These are phyloP conservation scores for Ephydatia muelleri DNA, from an alignment of 37 sponge, comb jelly and placozoan species.

Conservation along the genomic window DNA sequence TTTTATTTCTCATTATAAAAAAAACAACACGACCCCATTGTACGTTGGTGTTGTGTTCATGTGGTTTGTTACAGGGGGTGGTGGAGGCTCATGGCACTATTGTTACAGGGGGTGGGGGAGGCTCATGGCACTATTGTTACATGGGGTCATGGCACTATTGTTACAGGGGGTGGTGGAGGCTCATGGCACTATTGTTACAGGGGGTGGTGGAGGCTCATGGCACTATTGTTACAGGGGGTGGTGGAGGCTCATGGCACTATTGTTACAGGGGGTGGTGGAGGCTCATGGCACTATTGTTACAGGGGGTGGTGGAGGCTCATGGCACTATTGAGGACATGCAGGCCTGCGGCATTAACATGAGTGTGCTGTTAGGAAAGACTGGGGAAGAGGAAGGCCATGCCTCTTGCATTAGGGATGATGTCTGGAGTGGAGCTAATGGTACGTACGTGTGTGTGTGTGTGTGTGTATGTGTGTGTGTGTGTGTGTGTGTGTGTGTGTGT, in stretches of 20 bases:
- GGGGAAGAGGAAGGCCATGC: neutral
- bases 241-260: slow-evolving; percentile 7
- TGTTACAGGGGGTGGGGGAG: too few relatives aligned
- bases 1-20: too few relatives aligned
- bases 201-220: slow-evolving; percentile 70
- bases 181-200: too few relatives aligned
- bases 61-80: too few relatives aligned
- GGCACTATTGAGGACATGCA: neutral
- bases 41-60: too few relatives aligned
- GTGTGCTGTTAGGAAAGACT: neutral
- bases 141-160: too few relatives aligned
- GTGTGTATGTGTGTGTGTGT: neutral
- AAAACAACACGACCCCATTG: too few relatives aligned
- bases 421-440: neutral
- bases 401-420: too few relatives aligned
- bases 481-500: neutral
- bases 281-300: neutral
- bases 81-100: too few relatives aligned
- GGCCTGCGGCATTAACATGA: neutral
- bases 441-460: neutral
- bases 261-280: neutral
- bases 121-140: too few relatives aligned
- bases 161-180: too few relatives aligned
- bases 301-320: neutral
- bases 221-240: slow-evolving; percentile 50